Evolutionary conservation across 2,797 vertebrate genomes (phyloP), one percentile per base, ranked within the genome.

Genomic region (Buphagus erythrorhynchus): DNA sequence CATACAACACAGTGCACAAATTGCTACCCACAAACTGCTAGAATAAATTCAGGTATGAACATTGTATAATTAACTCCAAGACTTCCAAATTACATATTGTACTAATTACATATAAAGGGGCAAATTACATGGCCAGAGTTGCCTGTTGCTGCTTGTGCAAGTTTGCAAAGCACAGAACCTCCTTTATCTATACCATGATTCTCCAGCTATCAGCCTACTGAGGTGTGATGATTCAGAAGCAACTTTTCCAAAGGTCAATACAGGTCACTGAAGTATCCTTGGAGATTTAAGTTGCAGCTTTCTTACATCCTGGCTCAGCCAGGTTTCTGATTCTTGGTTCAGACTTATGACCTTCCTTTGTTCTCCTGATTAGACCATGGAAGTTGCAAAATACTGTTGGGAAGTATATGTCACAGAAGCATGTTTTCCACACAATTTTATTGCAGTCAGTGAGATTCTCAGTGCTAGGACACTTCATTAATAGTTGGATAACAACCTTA

Each of bases 181-280:
- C 57, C 71, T 90, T 81, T 87, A 55, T 85, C 66, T 88, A 6
- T 17, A 57, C 45, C 5, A 7, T 31, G 46, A 29, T 51, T 89
- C 67, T 90, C 38, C 42, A 86, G 29, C 67, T 89, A 38, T 94
- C 63, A 73, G 43, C n/a, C 43, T 45, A 7, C 48, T 74, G 81
- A 91, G 52, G 35, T 61, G n/a, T 94, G 71, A 57, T 88, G 80
- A 77, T 61, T 89, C 90, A 96, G 71, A 95, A 87, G 28, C 16
- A 66, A 17, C 55, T 86, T 72, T 81, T 93, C 49, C 69, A 63
- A 63, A 71, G 71, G 81, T 85, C 80, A 87, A 4, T 82, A 74
- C 38, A 91, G 77, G 77, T 89, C 57, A 68, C 14, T 82, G 78
- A 42, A 92, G 25, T 51, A 74, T 85, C 80, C 84, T 82, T 55